Percentiles rank a stretch among this genome's conserved stretches.
phyloP scores from a whole-genome alignment of 37 sponge, comb jelly and placozoan species.

The Beroe ovata region DNA sequence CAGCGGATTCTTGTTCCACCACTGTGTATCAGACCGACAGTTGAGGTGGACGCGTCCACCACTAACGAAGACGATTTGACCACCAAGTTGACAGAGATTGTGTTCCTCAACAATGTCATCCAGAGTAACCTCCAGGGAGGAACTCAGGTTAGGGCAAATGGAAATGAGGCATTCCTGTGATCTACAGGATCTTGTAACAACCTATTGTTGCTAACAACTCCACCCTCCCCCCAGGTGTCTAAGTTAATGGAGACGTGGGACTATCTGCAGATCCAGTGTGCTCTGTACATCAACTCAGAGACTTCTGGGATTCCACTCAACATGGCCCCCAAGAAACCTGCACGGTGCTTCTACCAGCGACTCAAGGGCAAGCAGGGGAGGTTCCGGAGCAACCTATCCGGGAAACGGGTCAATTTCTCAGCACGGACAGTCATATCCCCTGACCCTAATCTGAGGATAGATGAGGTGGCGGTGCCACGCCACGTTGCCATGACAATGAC shows the following conservation, averaged over 20 bases:
- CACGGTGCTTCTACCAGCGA: conserved; percentile 90
- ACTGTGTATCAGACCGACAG: conserved; percentile 94
- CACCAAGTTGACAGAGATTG: conserved; percentile 94
- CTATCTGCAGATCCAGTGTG: conserved; percentile 92
- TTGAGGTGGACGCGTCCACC: conserved; percentile 88
- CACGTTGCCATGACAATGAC: conserved; percentile 90
- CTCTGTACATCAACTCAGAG: conserved; percentile 97
- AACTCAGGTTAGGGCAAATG: conserved; percentile 72
- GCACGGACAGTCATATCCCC: conserved; percentile 96
- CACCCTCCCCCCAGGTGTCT: not conserved
- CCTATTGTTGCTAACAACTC: no score
- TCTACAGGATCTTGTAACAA: not conserved
- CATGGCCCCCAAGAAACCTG: conserved; percentile 87
- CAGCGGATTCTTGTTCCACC: conserved; percentile 93
- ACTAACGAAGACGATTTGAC: conserved; percentile 99
- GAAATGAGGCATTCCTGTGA: not conserved
- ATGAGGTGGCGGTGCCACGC: conserved; percentile 88
- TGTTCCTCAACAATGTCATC: conserved; percentile 90
- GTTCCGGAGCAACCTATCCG: conserved; percentile 94
- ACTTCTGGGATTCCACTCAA: conserved; percentile 84
- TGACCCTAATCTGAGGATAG: conserved; percentile 92
- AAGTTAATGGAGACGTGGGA: conserved; percentile 91
- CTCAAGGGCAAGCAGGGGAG: conserved; percentile 97
- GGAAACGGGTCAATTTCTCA: conserved; percentile 95
- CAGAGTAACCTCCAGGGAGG: conserved; percentile 82